Base-by-base conservation (phyloP, 37 sponge, comb jelly and placozoan species). In the Axinella damicornis region DNA sequence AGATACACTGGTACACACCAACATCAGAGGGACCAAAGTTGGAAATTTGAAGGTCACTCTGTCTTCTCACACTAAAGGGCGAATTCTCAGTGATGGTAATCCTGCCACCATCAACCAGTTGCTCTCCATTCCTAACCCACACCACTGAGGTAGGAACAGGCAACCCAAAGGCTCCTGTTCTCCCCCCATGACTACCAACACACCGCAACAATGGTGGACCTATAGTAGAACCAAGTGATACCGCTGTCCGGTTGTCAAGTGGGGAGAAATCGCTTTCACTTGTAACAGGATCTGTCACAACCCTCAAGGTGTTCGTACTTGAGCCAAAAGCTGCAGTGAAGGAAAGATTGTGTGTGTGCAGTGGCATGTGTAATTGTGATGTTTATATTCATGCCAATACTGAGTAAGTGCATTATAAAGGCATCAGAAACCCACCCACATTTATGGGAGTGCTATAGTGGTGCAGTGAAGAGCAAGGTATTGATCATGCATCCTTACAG, bases 1-100 rank as follows among this genome's bases (percentile, higher is more conserved):
- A 76, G 60, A 84, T 57, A 66, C 85, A 84, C 77, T 84, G 85
- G 58, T 84, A 84, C 36, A 76, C 57, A 34, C 85, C 85, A 25
- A 58, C 77, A 76, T 84, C 77, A 34, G 85, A 66, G 1, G 5
- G 46, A 19, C 33, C 46, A 41, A 84, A 84, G 74, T 39, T 64
- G 32, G 22, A 12, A 36, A 80, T 64, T 18, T 15, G 19, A 2
- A 75, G 58, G 2, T 56, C 57, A 58, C 77, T 76, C 59, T 5
- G 9, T 15, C 54, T 31, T 18, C n/a, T n/a, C n/a, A 21, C 59
- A 76, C 21, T 5, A 30, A 34, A 15, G 27, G 9, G 34, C 21
- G 57, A 6, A 28, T 11, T 9, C 46, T 15, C 20, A 2, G 77
- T 58, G 77, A 30, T 76, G 77, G 59, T 28, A 9, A 34, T 34